Evolutionary conservation across 2,113 vertebrate species (phyloP), one percentile per base, ranked within the genome.

Genomic region (Emydocephalus ijimae): DNA sequence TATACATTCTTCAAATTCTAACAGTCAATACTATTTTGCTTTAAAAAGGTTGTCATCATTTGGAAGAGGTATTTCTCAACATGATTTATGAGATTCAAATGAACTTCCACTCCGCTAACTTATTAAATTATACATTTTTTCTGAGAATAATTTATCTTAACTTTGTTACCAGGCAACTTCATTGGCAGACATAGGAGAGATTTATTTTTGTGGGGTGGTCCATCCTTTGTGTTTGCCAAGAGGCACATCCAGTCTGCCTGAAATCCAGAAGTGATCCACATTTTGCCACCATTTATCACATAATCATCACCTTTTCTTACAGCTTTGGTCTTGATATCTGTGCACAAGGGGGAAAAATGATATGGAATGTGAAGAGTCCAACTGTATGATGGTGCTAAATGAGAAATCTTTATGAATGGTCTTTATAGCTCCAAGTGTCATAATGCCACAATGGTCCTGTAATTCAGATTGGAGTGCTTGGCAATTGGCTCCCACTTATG

Each of bases 161-260:
- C 26, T 88, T 89, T 87, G 93, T 95, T 97, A 99, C 98, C 98
- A 87, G 98, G 97, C 5, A 98, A 94, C 87, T 98, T 97, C 98
- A 98, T 97, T 21, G 98, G 98, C 92, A 98, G 89, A 93, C 98
- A 98, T 90, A 99, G 95, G 88, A 99, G 98, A 57, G 98, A 98
- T 95, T 99, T 98, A 93, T 98, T 98, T 95, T 0, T 98, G 95
- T 98, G 98, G 0, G 97, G 57, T 2, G 96, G 96, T 23, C 97
- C 98, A 4, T 98, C 95, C 0, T 96, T 97, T 88, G 98, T 98
- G 95, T 98, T 98, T 90, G 98, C 98, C 10, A 98, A 95, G 4
- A 98, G 97, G 95, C 98, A 98, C 97, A 98, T 98, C 98, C 98
- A 98, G 94, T 99, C 98, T 0, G 98, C 98, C 95, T 98, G 98